These are phyloP conservation scores for Cybosia mesomella DNA, from an alignment of 2,888 invertebrate genomes.

Conservation along the genomic window DNA sequence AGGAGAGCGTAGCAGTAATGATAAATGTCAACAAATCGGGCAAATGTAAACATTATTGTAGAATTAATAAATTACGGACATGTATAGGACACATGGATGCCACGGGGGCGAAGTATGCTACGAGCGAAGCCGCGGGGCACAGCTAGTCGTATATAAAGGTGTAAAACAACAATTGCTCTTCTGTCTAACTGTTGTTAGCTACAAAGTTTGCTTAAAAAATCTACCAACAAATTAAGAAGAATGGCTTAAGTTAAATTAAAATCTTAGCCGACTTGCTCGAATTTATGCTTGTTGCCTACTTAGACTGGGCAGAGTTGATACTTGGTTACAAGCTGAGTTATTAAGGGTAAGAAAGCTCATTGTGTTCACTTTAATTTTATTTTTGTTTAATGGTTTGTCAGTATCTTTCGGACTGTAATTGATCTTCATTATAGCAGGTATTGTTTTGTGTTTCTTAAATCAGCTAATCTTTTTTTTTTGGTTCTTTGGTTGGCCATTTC, in stretches of 20 bases:
- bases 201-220: conserved; percentile 56
- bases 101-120: no score
- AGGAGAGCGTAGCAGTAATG: no score
- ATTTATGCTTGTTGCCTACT: conserved; percentile 80
- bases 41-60: no score
- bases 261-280: conserved; percentile 69
- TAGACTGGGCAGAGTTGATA: conserved; percentile 46
- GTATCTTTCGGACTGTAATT: background rate
- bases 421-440: background rate
- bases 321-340: conserved; percentile 37
- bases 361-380: conserved; percentile 22
- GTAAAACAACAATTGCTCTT: conserved; percentile 40
- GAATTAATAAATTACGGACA: no score
- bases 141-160: conserved; percentile 39
- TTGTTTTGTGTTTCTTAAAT: background rate
- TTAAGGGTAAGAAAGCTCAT: conserved; percentile 45
- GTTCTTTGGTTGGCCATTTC: no score
- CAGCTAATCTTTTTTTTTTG: background rate
- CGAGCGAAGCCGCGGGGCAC: background rate
- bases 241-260: conserved; percentile 85
- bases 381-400: conserved; percentile 25
- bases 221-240: conserved; percentile 82
- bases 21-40: no score
- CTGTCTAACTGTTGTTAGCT: conserved; percentile 31
- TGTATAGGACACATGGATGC: no score